Base-by-base conservation (phyloP, 2,888 invertebrate species). In the Spisula subtruncata region DNA sequence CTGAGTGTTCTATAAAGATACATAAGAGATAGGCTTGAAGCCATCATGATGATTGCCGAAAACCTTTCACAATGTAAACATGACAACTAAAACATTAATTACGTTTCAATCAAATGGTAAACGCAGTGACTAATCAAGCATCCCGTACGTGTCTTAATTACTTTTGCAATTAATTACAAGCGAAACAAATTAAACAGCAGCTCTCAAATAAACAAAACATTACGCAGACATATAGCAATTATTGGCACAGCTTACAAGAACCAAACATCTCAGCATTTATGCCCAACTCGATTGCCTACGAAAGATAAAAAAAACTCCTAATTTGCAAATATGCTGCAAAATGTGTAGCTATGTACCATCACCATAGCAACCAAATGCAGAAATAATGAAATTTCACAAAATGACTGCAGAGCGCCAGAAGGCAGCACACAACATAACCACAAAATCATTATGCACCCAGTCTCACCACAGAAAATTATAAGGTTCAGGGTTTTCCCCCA, bases 331-430 rank as follows among this genome's bases (percentile, higher is more conserved):
- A 75, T 25, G n/a, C 75, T 18, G 32, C 29, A 18, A 75, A 75
- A 35, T 75, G 75, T 75, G 75, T 75, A 75, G 32, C 75, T 75
- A 75, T 75, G 75, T 75, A 75, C 75, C 4, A 75, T 75, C 25
- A 18, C 75, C 75, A 75, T 75, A 32, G 75, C 32, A 75, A 75
- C 75, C 29, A 35, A 75, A 75, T 75, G 29, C 35, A 75, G 75
- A 75, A 35, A 75, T 75, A 75, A 75, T 75, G 75, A 75, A 75
- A 75, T 75, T 75, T 75, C 75, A 75, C 32, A 35, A 75, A 35
- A 75, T 18, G 75, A 18, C 75, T 75, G 35, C 75, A 75, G 35
- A 75, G 35, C 2, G 75, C 75, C 35, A 32, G 25, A 75, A 75
- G 75, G 75, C 32, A 75, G n/a, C n/a, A 35, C 35, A 75, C 32